These are phyloP conservation scores for Hypolimnas misippus DNA, from an alignment of 2,888 invertebrate genomes.

Conservation along the genomic window DNA sequence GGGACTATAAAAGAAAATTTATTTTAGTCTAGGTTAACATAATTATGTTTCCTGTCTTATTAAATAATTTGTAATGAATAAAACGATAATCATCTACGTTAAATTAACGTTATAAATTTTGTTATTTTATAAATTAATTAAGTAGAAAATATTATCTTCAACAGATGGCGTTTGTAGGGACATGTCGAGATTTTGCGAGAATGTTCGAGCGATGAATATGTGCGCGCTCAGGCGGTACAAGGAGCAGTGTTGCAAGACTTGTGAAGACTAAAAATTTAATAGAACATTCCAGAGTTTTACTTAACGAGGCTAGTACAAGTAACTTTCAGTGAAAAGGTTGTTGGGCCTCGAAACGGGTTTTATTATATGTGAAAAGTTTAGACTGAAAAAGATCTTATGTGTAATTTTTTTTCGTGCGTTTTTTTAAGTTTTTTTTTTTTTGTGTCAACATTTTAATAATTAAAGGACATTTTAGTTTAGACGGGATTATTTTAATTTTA, in stretches of 20 bases:
- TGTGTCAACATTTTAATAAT: not conserved
- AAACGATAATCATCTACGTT: no score
- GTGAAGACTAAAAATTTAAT: constrained; percentile 68
- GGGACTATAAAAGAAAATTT: no score
- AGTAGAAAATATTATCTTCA: constrained; percentile 45
- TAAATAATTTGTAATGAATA: no score
- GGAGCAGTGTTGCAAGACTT: constrained; percentile 94
- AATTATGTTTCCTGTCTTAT: no score
- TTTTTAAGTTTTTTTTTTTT: no score
- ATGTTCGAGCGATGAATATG: constrained; percentile 94
- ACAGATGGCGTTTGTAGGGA: constrained; percentile 90
- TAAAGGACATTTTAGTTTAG: no score
- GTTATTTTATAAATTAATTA: no score
- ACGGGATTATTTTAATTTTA: no score
- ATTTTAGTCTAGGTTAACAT: no score
- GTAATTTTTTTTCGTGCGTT: no score
- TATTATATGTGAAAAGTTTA: constrained; percentile 7
- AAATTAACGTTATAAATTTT: no score
- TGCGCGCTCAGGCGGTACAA: constrained; percentile 93
- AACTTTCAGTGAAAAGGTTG: constrained; percentile 15
- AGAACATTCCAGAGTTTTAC: constrained; percentile 19
- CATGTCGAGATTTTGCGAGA: constrained; percentile 92
- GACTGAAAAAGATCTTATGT: constrained; percentile 19
- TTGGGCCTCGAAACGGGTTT: constrained; percentile 9
- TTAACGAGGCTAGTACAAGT: constrained; percentile 5